These are phyloP conservation scores for Albula glossodonta DNA, from an alignment of 2,113 vertebrate genomes.

Conservation along the genomic window DNA sequence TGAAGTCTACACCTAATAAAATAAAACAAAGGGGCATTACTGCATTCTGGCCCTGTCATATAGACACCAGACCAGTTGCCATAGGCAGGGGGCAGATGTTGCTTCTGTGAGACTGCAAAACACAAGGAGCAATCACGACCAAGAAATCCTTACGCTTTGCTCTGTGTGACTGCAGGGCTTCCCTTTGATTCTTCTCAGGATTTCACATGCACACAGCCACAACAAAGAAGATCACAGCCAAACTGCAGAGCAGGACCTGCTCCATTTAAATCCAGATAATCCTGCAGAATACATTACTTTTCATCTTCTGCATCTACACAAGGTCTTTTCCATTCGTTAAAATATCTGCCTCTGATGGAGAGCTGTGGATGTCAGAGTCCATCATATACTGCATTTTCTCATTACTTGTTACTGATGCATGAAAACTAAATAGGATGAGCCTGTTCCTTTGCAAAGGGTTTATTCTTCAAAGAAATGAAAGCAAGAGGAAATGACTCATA, in stretches of 20 bases:
- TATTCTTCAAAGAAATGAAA: not conserved
- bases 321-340: not conserved
- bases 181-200: not conserved
- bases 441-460: not conserved
- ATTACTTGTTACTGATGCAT: not conserved
- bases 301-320: not conserved
- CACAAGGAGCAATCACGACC: not conserved
- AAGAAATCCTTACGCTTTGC: not conserved
- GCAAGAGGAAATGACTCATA: not conserved
- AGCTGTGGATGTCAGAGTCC: not conserved
- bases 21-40: slow-evolving; percentile 21
- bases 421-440: not conserved
- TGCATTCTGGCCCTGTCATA: not conserved
- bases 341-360: not conserved
- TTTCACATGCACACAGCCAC: not conserved
- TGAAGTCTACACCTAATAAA: slow-evolving; percentile 79
- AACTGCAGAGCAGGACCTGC: not conserved
- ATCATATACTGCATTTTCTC: not conserved
- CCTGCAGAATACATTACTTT: not conserved
- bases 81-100: not conserved
- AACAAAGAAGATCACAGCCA: not conserved
- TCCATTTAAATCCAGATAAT: not conserved
- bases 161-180: not conserved
- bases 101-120: not conserved
- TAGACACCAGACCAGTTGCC: not conserved